Conservation (phyloP, 1,140 invertebrate genomes). For the Drosophila guanche region DNA sequence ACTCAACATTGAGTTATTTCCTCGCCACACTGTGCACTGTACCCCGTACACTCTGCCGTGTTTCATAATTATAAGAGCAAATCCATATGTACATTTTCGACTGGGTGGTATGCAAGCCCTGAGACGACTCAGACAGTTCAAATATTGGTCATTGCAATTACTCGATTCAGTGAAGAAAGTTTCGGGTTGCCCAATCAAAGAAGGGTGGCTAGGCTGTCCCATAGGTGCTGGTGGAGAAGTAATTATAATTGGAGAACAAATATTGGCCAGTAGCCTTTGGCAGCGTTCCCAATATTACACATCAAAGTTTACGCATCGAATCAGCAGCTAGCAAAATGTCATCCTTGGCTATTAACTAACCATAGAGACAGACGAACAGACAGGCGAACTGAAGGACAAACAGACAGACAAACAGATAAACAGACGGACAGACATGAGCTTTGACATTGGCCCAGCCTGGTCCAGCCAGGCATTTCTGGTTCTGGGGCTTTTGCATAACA, state of each 20-base stretch:
- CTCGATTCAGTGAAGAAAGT: constrained; percentile 47
- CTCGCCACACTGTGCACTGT: constrained; percentile 46
- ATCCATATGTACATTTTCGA: constrained; percentile 15
- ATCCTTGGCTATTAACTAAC: no score
- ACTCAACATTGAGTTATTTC: constrained; percentile 47
- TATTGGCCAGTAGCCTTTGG: background rate
- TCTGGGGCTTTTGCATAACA: constrained; percentile 66
- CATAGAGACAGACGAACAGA: no score
- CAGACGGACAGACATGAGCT: constrained; percentile 6
- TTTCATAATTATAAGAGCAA: constrained; percentile 61
- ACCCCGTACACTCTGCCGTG: no score
- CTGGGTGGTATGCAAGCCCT: constrained; percentile 39
- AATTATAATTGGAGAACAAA: constrained; percentile 13
- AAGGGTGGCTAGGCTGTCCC: constrained; percentile 5
- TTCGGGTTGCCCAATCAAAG: constrained; percentile 44
- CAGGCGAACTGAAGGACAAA: no score
- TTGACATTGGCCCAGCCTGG: constrained; percentile 28
- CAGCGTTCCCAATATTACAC: constrained; percentile 11
- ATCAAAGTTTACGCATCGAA: background rate
- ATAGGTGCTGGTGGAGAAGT: constrained; percentile 1
- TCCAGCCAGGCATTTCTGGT: constrained; percentile 30
- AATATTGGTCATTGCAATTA: constrained; percentile 78
- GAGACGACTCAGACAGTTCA: constrained; percentile 35
- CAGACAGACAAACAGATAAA: constrained; percentile 2
- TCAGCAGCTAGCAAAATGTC: no score